Base-by-base conservation (phyloP, 2,797 vertebrate genomes). In the Sebastes ruberrimus region DNA sequence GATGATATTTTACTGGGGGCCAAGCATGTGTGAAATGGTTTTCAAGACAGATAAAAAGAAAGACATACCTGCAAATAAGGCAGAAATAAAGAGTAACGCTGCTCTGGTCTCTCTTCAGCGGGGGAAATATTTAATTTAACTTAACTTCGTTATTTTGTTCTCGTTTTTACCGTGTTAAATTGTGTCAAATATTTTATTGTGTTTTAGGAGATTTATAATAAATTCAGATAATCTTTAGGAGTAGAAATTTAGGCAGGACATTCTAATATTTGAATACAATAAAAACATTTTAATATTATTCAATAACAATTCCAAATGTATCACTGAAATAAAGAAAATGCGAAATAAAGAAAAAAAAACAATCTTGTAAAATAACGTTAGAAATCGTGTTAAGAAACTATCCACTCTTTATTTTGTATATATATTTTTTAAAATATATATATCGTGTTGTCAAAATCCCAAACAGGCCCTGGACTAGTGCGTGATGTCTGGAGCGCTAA, bases 401-500 rank as follows among this genome's bases (percentile, higher is more conserved):
- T 14, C 11, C 28, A 10, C 6, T 57, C 5, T 27, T 72, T 11
- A 18, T 30, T 38, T 16, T 6, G 42, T 4, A 32, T 63, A 73
- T 11, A 2, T 35, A 35, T 35, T 5, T 35, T 35, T 35, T 5
- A 0, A 35, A 11, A 35, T 49, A 4, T 46, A 46, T 46, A 18
- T 30, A 4, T 10, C 23, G 5, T 23, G 27, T 16, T 14, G 20
- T 73, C 46, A 30, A 52, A 64, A 74, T 60, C 60, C 18, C 14
- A 57, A 66, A 2, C 30, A 35, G 66, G 61, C 61, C 55, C 38
- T 13, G 46, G 65, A n/a, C 55, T 52, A 11, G 63, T 60, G 80
- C 4, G 66, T 80, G 91, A 92, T 25, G 80, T 88, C 63, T 88
- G 76, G 35, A 66, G 75, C 88, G 71, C 84, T 95, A 94, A 95